phyloP scores from a whole-genome alignment of 2,888 invertebrate genomes.

The Sclerodermus sp. region DNA sequence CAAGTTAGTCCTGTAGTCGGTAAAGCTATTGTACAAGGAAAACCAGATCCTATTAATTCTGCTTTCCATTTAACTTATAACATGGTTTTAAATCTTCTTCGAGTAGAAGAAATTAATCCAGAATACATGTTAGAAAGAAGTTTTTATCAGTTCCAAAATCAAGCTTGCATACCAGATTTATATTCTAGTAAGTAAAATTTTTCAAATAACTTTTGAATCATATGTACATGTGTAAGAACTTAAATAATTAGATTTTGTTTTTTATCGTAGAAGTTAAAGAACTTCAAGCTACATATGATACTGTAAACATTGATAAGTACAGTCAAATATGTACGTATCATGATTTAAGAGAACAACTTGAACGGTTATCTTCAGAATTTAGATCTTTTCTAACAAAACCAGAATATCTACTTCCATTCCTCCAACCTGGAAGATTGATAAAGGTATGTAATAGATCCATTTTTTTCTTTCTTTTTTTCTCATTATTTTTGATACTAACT shows the following conservation, averaged over 20 bases:
- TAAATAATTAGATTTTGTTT: slow-evolving; percentile 27
- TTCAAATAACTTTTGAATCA: neutral
- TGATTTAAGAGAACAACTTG: slow-evolving; percentile 80
- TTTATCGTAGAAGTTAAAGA: slow-evolving; percentile 69
- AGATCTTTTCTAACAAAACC: slow-evolving; percentile 80
- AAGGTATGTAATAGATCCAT: slow-evolving; percentile 66
- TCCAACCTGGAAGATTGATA: slow-evolving; percentile 91
- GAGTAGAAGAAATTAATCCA: slow-evolving; percentile 99
- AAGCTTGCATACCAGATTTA: slow-evolving; percentile 87
- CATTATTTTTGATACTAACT: no score
- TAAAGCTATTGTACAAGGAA: slow-evolving; percentile 81
- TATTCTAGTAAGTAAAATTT: slow-evolving; percentile 71
- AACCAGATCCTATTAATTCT: slow-evolving; percentile 95
- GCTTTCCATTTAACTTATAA: slow-evolving; percentile 99
- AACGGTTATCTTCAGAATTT: slow-evolving; percentile 74
- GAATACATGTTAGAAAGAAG: slow-evolving; percentile 98
- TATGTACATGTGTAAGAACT: neutral
- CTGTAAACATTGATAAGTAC: slow-evolving; percentile 71
- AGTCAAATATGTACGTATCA: slow-evolving; percentile 79
- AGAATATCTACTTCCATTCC: slow-evolving; percentile 86
- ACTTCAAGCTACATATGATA: slow-evolving; percentile 68
- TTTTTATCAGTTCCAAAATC: slow-evolving; percentile 99
- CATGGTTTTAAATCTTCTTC: slow-evolving; percentile 94
- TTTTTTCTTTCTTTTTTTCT: no score
- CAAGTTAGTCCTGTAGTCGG: slow-evolving; percentile 82